These are phyloP conservation scores for Mesocentrotus franciscanus DNA, from an alignment of 53 echinoderm and acorn worm species.

Conservation along the genomic window DNA sequence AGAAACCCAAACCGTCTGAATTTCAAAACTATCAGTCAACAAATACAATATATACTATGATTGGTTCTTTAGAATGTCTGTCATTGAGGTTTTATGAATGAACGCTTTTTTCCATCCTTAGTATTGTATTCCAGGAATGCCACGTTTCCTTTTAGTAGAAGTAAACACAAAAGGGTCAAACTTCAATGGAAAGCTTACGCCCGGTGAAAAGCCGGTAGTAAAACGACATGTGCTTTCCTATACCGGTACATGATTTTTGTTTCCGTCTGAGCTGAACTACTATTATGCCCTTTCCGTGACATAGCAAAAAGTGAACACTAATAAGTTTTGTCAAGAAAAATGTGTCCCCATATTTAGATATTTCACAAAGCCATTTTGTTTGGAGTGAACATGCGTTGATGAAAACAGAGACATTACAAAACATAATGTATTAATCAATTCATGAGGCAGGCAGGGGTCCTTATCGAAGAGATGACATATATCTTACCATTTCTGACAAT, in stretches of 20 bases:
- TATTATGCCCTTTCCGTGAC: not conserved
- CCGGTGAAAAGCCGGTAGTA: not conserved
- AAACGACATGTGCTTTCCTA: too few species aligned
- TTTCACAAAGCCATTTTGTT: too few species aligned
- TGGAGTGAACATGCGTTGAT: too few species aligned
- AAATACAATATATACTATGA: not conserved
- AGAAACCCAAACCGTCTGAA: not conserved
- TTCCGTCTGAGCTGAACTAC: too few species aligned
- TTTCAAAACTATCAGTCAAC: not conserved
- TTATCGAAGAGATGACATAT: too few species aligned
- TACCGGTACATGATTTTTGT: too few species aligned
- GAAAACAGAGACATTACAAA: too few species aligned
- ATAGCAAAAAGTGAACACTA: not conserved
- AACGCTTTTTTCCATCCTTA: slow-evolving; percentile 10
- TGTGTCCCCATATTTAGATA: too few species aligned
- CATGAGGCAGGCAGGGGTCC: too few species aligned
- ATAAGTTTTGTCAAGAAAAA: too few species aligned
- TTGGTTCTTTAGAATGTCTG: not conserved
- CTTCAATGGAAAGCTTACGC: not conserved
- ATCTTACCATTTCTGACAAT: too few species aligned
- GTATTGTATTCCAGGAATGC: not conserved
- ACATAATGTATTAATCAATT: too few species aligned
- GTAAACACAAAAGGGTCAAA: not conserved
- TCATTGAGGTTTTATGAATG: slow-evolving; percentile 2
- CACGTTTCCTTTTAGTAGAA: not conserved